A percentile compares a stretch with the other conserved stretches of the same genome.
phyloP scores from a whole-genome alignment of 2,113 vertebrate genomes.

The Sarotherodon lohbergeri region DNA sequence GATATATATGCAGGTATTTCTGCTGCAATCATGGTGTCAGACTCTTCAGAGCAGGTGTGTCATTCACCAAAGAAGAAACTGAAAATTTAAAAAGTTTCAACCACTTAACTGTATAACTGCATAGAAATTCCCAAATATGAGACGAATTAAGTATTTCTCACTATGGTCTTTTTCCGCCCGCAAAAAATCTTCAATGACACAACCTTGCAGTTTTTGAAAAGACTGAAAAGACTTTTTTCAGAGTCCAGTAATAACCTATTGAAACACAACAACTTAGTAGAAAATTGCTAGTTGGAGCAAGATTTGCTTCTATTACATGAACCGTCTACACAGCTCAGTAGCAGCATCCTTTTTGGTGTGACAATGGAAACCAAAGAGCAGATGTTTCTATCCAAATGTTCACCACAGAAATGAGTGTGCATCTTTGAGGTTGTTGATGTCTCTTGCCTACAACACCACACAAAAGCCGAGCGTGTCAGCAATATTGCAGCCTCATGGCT shows the following conservation, averaged over 20 bases:
- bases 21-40: not conserved
- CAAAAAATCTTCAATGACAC: not conserved
- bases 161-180: not conserved
- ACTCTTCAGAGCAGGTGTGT: not conserved
- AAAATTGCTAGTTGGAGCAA: not conserved
- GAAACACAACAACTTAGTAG: not conserved
- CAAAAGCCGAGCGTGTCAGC: not conserved
- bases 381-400: not conserved
- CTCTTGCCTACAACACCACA: not conserved
- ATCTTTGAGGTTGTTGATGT: not conserved
- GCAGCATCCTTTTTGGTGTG: not conserved
- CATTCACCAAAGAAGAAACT: not conserved
- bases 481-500: not conserved
- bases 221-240: not conserved
- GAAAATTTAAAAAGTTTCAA: not conserved
- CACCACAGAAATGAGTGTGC: rapidly evolving
- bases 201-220: not conserved
- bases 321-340: not conserved
- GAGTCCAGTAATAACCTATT: not conserved
- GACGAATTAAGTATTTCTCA: not conserved
- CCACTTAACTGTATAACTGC: not conserved
- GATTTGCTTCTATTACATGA: not conserved
- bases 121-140: not conserved
- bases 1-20: not conserved
- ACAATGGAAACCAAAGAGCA: not conserved